Base-by-base conservation (phyloP, 2,888 invertebrate genomes). In the Mellilla xanthometata region DNA sequence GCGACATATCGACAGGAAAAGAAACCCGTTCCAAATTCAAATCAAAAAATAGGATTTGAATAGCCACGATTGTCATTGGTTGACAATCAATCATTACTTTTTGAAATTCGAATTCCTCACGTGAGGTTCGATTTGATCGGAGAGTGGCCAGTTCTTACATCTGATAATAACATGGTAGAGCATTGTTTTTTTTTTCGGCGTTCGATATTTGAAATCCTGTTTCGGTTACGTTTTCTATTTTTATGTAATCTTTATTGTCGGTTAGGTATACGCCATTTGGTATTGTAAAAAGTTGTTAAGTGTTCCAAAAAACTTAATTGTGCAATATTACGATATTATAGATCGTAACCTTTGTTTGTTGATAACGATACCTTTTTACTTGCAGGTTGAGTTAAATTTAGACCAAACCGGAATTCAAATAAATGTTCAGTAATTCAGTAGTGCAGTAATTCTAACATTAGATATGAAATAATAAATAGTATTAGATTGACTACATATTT, bases 71-170 rank as follows among this genome's bases (percentile, higher is more conserved):
- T 85, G 85, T 86, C 83, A 85, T 81, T 83, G 81, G 84, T 81
- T 83, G 83, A 86, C 85, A 85, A 86, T 86, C 84, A 85, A 86
- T 86, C 84, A 86, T 84, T 83, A 83, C 40, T 81, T 82, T 83
- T 85, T 79, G 78, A 85, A 84, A 81, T 84, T 76, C 73, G 47
- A 48, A 48, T 81, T 82, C 81, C 74, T 66, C 77, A 76, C 76
- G 75, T 73, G 76, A 72, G 71, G 71, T 72, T 76, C 68, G 82
- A 83, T 83, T 76, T 54, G 74, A 81, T 81, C 79, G 68, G 72
- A 65, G 67, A 68, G 70, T 70, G 65, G 76, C 74, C 64, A 64
- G 67, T 68, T 45, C 39, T 46, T 66, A 60, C 65, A 68, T 73
- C 68, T 61, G 64, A 64, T 63, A 56, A 60, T 63, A 50, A 66